Percentiles rank a stretch among this genome's conserved stretches.
Evolutionary conservation across 2,113 vertebrate species (phyloP).

Genomic region (Pelodiscus sinensis): DNA sequence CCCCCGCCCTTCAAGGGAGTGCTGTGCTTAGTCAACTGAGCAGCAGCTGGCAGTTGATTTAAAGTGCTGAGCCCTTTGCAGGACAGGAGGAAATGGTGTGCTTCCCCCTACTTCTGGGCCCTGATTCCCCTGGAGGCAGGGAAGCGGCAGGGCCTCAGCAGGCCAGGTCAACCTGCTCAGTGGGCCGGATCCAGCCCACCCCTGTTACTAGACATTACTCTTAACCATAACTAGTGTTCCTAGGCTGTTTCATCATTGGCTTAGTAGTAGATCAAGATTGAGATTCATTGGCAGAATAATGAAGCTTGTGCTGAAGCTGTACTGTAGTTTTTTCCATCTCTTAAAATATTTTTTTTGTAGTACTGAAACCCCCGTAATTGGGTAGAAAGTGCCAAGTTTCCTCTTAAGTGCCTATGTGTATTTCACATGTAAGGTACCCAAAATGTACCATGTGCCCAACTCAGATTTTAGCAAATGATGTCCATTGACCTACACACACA

Average conservation of each 20-base stretch:
- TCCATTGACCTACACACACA: not conserved
- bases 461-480: not conserved
- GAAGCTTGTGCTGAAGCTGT: not conserved
- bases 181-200: too few relatives aligned
- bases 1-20: too few relatives aligned
- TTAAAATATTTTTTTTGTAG: not conserved
- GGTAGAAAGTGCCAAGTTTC: not conserved
- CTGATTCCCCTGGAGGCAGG: too few relatives aligned
- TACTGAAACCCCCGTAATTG: not conserved
- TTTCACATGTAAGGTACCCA: not conserved
- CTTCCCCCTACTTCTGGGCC: too few relatives aligned
- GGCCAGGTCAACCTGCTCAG: too few relatives aligned
- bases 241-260: not conserved
- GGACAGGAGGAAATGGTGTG: too few relatives aligned
- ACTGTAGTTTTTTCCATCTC: not conserved
- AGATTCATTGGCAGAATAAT: not conserved
- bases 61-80: too few relatives aligned
- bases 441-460: not conserved
- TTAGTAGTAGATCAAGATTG: not conserved
- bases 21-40: too few relatives aligned
- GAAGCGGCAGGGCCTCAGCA: too few relatives aligned
- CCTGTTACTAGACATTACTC: not conserved
- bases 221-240: not conserved
- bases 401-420: not conserved
- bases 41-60: too few relatives aligned